Conservation (phyloP, 2,888 invertebrate species). For the Zygogramma bicolorata region DNA sequence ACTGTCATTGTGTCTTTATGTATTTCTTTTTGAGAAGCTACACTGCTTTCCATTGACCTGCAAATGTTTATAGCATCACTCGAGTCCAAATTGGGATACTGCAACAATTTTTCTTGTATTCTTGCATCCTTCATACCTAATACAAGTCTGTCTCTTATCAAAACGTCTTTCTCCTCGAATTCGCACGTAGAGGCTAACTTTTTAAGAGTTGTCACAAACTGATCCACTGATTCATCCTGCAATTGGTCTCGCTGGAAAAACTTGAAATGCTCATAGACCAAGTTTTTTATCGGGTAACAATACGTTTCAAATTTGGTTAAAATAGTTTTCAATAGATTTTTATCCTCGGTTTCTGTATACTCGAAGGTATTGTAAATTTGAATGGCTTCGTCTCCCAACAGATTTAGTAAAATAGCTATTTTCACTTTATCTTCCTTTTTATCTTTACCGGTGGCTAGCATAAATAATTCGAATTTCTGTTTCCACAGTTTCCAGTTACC, state of each 20-base stretch:
- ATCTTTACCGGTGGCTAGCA: slow-evolving; percentile 17
- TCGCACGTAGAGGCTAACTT: slow-evolving; percentile 41
- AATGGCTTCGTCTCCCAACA: slow-evolving; percentile 22
- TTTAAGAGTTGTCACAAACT: slow-evolving; percentile 38
- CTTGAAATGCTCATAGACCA: slow-evolving; percentile 45
- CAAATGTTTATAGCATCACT: slow-evolving; percentile 25
- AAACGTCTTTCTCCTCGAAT: slow-evolving; percentile 38
- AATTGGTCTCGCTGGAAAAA: slow-evolving; percentile 45
- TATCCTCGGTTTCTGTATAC: slow-evolving; percentile 17
- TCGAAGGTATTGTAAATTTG: slow-evolving; percentile 33
- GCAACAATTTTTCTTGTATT: slow-evolving; percentile 23
- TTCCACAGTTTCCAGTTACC: slow-evolving; percentile 23
- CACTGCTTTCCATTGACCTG: slow-evolving; percentile 25
- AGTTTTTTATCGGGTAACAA: slow-evolving; percentile 42
- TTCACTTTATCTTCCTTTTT: slow-evolving; percentile 12
- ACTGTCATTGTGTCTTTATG: background rate
- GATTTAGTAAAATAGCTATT: slow-evolving; percentile 20
- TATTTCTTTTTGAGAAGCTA: background rate
- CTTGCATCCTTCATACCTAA: slow-evolving; percentile 26
- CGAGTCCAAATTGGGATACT: slow-evolving; percentile 13
- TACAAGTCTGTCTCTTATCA: slow-evolving; percentile 26
- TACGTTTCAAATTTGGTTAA: slow-evolving; percentile 37
- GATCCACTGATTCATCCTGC: slow-evolving; percentile 36
- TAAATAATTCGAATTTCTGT: slow-evolving; percentile 21
- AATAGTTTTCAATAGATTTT: slow-evolving; percentile 26